These are phyloP conservation scores for Eupithecia exiguata DNA, from an alignment of 2,888 invertebrate genomes.

Conservation along the genomic window DNA sequence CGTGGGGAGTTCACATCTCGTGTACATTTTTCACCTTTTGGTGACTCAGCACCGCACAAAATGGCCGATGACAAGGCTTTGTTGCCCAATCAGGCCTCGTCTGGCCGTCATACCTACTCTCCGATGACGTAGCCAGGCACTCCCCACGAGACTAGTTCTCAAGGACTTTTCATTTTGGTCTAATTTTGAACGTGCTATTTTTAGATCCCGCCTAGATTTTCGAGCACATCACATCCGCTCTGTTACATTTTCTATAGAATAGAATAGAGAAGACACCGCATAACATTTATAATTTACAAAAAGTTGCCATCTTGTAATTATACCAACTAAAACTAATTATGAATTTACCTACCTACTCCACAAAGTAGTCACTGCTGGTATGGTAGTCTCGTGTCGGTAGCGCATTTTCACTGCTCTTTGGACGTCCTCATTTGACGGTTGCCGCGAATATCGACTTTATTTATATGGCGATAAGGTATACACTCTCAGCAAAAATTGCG, in stretches of 20 bases:
- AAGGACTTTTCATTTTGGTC: constrained; percentile 80
- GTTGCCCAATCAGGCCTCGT: constrained; percentile 74
- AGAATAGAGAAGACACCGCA: constrained; percentile 9
- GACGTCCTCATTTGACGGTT: constrained; percentile 38
- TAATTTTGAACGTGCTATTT: constrained; percentile 65
- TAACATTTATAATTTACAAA: background rate
- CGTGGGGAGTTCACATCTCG: constrained; percentile 83
- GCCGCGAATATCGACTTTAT: constrained; percentile 60
- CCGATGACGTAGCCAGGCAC: constrained; percentile 75
- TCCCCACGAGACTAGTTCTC: constrained; percentile 82
- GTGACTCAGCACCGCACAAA: constrained; percentile 86
- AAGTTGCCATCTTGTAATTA: background rate
- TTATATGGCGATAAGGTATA: constrained; percentile 38
- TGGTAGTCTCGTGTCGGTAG: constrained; percentile 72
- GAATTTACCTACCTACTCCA: constrained; percentile 67
- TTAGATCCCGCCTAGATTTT: constrained; percentile 37
- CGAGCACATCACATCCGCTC: background rate
- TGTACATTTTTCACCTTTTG: constrained; percentile 86
- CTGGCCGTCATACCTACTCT: constrained; percentile 69
- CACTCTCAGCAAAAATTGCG: constrained; percentile 35
- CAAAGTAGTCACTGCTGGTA: constrained; percentile 78
- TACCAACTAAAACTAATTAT: constrained; percentile 72
- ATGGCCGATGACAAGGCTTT: constrained; percentile 85
- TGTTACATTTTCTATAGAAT: background rate
- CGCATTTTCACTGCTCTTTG: constrained; percentile 47